A percentile compares a stretch with the other conserved stretches of the same genome.
Evolutionary conservation across 2,113 vertebrate species (phyloP).

Genomic region (Eurystomus gularis): DNA sequence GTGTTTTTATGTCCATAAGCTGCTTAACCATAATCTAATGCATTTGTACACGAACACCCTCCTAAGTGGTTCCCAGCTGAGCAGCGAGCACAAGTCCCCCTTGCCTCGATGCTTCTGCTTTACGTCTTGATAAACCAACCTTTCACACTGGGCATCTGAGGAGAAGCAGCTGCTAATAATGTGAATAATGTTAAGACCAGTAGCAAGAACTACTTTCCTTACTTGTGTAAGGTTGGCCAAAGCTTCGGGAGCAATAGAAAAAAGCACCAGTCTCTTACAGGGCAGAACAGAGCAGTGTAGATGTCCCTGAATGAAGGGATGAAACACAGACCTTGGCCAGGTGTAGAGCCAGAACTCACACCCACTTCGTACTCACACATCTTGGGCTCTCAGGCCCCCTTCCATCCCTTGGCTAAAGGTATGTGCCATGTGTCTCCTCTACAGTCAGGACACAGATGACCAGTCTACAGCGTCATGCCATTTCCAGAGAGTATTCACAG

Average conservation of each 20-base stretch:
- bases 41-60: conserved; percentile 71
- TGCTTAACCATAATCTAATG: conserved; percentile 81
- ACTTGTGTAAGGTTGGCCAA: background rate
- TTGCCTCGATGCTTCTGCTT: conserved; percentile 42
- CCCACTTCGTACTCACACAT: background rate
- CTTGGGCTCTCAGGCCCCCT: background rate
- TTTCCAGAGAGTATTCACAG: background rate
- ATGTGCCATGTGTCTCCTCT: background rate
- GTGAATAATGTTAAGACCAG: conserved; percentile 14
- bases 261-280: fast-evolving
- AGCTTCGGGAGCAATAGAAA: background rate
- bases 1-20: conserved; percentile 83
- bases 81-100: conserved; percentile 32
- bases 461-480: background rate
- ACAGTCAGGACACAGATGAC: background rate
- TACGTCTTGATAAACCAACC: conserved; percentile 58
- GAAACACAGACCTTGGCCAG: background rate
- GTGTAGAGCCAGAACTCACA: background rate
- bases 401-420: background rate
- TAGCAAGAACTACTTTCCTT: background rate
- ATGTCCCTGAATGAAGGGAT: background rate
- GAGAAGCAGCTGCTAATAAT: conserved; percentile 56
- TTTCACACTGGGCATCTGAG: conserved; percentile 44
- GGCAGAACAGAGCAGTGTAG: background rate
- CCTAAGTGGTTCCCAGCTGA: conserved; percentile 68